A percentile compares a stretch with the other conserved stretches of the same genome.
Conservation (phyloP, 2,797 vertebrate genomes). For the Sebastes glaucus region DNA sequence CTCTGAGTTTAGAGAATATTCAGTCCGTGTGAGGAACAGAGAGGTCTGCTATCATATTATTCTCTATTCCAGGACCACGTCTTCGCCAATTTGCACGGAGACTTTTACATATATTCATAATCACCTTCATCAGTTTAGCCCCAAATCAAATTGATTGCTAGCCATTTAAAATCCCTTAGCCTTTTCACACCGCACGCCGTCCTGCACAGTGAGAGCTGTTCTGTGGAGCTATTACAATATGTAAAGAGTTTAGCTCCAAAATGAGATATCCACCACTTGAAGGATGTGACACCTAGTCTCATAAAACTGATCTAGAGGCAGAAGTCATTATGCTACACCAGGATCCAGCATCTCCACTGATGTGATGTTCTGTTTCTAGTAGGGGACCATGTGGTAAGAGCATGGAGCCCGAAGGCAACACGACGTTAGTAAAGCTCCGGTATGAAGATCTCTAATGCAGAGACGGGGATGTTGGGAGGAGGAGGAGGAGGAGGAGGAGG, state of each 20-base stretch:
- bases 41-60: slow-evolving; percentile 13
- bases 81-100: slow-evolving; percentile 37
- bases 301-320: slow-evolving; percentile 36
- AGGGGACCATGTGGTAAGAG: slow-evolving; percentile 42
- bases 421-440: slow-evolving; percentile 37
- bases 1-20: slow-evolving; percentile 1
- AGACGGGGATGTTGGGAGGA: slow-evolving; percentile 4
- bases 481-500: background rate
- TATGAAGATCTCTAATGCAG: slow-evolving; percentile 37
- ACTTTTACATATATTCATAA: slow-evolving; percentile 39
- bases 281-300: slow-evolving; percentile 43
- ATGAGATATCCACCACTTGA: slow-evolving; percentile 51
- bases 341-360: slow-evolving; percentile 42
- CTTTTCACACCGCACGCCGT: slow-evolving; percentile 24
- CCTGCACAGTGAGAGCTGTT: slow-evolving; percentile 8
- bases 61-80: background rate
- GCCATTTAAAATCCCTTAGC: slow-evolving; percentile 35
- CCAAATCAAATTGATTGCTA: slow-evolving; percentile 44
- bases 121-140: slow-evolving; percentile 36
- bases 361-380: slow-evolving; percentile 32
- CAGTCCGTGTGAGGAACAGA: background rate
- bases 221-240: slow-evolving; percentile 25
- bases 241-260: slow-evolving; percentile 45
- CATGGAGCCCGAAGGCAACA: slow-evolving; percentile 31
- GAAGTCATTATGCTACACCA: slow-evolving; percentile 42